These are phyloP conservation scores for Myripristis jacobus DNA, from an alignment of 2,797 vertebrate species.

Conservation along the genomic window DNA sequence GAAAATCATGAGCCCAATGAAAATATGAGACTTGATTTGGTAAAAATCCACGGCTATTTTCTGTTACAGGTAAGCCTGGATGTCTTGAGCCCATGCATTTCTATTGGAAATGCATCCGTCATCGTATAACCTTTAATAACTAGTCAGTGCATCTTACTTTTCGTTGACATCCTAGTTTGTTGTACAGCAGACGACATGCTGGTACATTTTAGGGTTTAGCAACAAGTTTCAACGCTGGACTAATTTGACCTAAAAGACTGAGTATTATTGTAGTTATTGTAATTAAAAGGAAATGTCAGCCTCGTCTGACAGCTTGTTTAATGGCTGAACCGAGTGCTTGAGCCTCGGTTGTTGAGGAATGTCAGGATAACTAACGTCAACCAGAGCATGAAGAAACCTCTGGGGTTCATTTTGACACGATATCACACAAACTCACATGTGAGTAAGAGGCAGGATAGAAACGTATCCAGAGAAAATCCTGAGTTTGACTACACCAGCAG, in stretches of 20 bases:
- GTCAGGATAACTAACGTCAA: not conserved
- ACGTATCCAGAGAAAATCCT: not conserved
- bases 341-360: slow-evolving; percentile 42
- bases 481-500: no score
- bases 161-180: not conserved
- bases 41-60: no score
- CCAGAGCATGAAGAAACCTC: not conserved
- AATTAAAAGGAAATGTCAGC: not conserved
- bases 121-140: not conserved
- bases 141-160: not conserved
- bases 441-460: not conserved
- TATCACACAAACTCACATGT: not conserved
- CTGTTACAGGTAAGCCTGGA: no score
- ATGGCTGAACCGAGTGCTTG: slow-evolving; percentile 11
- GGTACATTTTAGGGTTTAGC: not conserved
- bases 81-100: no score
- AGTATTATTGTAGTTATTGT: no score
- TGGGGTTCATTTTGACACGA: no score
- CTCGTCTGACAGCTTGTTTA: slow-evolving; percentile 25
- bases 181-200: no score
- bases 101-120: no score
- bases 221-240: not conserved
- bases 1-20: no score
- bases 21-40: no score
- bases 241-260: not conserved